A percentile compares a stretch with the other conserved stretches of the same genome.
These are phyloP conservation scores for Otis tarda DNA, from an alignment of 2,113 vertebrate species.

Conservation along the genomic window DNA sequence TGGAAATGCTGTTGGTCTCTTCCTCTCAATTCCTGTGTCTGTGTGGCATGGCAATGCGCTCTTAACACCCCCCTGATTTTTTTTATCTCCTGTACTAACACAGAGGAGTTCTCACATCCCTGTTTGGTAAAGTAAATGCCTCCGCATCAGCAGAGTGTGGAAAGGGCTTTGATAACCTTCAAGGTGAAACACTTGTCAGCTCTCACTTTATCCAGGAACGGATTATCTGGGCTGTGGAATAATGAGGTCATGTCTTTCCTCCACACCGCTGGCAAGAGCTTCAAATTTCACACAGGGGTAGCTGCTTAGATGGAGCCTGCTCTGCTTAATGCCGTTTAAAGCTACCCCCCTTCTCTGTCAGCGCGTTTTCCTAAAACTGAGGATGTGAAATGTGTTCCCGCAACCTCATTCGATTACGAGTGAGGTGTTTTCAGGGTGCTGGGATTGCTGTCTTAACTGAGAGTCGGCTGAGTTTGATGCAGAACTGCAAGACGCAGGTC, in stretches of 20 bases:
- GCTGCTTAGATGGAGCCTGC: not conserved
- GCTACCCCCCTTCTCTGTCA: not conserved
- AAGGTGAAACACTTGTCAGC: constrained; percentile 57
- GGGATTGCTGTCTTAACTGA: not conserved
- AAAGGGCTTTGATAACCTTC: constrained; percentile 47
- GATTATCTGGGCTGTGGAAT: constrained; percentile 60
- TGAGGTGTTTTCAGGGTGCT: not conserved
- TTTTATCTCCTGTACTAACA: not conserved
- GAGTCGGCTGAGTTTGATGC: not conserved
- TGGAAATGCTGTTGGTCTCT: not conserved
- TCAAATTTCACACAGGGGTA: constrained; percentile 26
- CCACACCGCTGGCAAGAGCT: constrained; percentile 25
- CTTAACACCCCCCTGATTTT: not conserved
- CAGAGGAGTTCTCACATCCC: constrained; percentile 22
- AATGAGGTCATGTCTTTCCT: constrained; percentile 63
- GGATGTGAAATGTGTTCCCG: not conserved
- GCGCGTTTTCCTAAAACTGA: not conserved
- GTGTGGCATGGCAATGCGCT: not conserved
- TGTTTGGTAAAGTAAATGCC: not conserved
- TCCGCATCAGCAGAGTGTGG: constrained; percentile 13
- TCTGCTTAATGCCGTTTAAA: constrained; percentile 4
- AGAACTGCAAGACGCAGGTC: not conserved
- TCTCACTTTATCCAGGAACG: constrained; percentile 47
- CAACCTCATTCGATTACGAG: not conserved
- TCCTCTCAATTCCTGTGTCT: not conserved